Base-by-base conservation (phyloP, 2,797 vertebrate genomes). In the Pteronotus mesoamericanus region DNA sequence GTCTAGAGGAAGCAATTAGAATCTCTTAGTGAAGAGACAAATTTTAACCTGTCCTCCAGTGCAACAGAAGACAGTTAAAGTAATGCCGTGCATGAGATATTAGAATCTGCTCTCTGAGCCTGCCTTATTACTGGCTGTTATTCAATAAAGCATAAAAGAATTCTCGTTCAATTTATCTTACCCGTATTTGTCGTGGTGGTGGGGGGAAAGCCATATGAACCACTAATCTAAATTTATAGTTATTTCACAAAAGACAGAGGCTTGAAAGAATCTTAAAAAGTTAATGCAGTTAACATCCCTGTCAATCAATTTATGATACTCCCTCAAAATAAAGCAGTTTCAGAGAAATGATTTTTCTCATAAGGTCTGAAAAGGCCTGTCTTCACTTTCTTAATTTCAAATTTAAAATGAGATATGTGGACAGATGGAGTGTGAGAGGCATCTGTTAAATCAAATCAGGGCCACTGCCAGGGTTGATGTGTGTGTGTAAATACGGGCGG, bases 271-370 rank as follows among this genome's bases (percentile, higher is more conserved):
- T 96, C 96, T 98, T 98, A 92, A 97, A 96, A 98, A 97, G 96
- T 97, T 97, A 98, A 98, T 91, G 96, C 82, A 91, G 96, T 98
- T 98, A 98, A 97, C 93, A 85, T 94, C 93, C 91, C 9, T 32
- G 93, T 98, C 97, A 95, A 89, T 90, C 95, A 94, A 94, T 97
- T 98, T 98, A 97, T 96, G 96, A 96, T 39, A 46, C 86, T 95
- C 97, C 89, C 55, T 96, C 96, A 98, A 98, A 98, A 97, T 98
- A 98, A 97, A 97, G 94, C 85, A 64, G 75, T 97, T 98, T 98
- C 97, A 97, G 92, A 96, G 98, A 96, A 98, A 98, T 94, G 95
- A 91, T 97, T 97, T 96, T 96, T 98, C 91, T 98, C 74, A 91
- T 97, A 98, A 98, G 97, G 97, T 94, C 96, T 92, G 96, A 93